Conservation (phyloP, 2,113 vertebrate species). For the Notothenia coriiceps region DNA sequence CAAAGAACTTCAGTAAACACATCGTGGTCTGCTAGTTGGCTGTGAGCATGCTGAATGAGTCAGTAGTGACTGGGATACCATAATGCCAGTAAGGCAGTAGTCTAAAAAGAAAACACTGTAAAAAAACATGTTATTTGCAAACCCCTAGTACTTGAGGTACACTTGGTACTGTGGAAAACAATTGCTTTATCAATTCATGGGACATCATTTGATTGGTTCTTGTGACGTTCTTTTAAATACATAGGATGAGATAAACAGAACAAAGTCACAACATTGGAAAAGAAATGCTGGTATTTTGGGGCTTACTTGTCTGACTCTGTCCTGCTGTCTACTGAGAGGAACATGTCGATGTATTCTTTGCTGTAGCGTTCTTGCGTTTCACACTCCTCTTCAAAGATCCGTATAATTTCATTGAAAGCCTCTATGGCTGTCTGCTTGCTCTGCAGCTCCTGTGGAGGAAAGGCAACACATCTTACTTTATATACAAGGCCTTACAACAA, state of each 20-base stretch:
- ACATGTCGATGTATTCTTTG: conserved; percentile 99
- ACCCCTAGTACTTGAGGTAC: too few species aligned
- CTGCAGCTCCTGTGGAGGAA: conserved; percentile 89
- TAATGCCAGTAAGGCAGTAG: too few species aligned
- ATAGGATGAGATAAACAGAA: too few species aligned
- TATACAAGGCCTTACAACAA: neutral
- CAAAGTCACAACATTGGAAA: too few species aligned
- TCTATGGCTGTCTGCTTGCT: conserved; percentile 98
- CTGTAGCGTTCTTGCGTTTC: conserved; percentile 97
- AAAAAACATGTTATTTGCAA: too few species aligned
- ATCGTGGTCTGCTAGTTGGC: neutral
- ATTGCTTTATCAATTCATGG: too few species aligned
- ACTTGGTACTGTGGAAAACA: too few species aligned
- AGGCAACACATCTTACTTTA: neutral
- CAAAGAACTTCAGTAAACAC: neutral
- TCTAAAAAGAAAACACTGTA: too few species aligned
- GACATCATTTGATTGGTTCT: too few species aligned
- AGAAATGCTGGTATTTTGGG: neutral
- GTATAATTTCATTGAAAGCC: conserved; percentile 98
- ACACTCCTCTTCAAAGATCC: conserved; percentile 98
- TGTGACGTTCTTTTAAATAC: too few species aligned
- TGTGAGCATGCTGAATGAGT: neutral
- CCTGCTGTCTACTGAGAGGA: conserved; percentile 91
- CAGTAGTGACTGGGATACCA: neutral
- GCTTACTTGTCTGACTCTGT: conserved; percentile 92